phyloP scores from a whole-genome alignment of 2,888 invertebrate genomes.

The Conops quadrifasciatus region DNA sequence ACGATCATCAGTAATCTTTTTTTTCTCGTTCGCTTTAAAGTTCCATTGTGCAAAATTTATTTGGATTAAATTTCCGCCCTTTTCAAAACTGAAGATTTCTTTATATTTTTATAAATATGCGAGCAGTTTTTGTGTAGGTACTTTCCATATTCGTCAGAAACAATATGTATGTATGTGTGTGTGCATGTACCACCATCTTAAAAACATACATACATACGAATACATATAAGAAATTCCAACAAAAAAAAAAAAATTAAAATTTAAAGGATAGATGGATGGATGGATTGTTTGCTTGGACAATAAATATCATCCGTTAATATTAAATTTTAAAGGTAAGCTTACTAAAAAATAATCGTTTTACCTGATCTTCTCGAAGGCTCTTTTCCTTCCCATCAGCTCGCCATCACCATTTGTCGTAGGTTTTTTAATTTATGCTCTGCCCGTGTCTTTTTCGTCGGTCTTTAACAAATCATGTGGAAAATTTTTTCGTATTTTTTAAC shows the following conservation, averaged over 20 bases:
- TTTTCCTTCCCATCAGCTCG: neutral
- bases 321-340: neutral
- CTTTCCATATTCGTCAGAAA: neutral
- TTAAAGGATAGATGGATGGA: neutral
- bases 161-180: neutral
- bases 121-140: neutral
- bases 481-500: conserved; percentile 59
- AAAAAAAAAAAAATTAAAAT: too few relatives aligned
- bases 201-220: neutral
- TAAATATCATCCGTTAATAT: neutral
- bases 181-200: neutral
- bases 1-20: conserved; percentile 4
- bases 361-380: neutral
- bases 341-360: conserved; percentile 23
- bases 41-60: conserved; percentile 33
- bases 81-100: conserved; percentile 32
- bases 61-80: conserved; percentile 63
- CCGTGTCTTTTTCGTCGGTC: conserved; percentile 14
- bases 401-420: conserved; percentile 3
- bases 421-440: conserved; percentile 13
- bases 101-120: neutral
- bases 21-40: conserved; percentile 8
- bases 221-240: neutral
- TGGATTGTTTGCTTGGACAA: neutral
- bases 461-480: conserved; percentile 59